Evolutionary conservation across 2,113 vertebrate genomes (phyloP).

Genomic region (Emydura subglobosa): DNA sequence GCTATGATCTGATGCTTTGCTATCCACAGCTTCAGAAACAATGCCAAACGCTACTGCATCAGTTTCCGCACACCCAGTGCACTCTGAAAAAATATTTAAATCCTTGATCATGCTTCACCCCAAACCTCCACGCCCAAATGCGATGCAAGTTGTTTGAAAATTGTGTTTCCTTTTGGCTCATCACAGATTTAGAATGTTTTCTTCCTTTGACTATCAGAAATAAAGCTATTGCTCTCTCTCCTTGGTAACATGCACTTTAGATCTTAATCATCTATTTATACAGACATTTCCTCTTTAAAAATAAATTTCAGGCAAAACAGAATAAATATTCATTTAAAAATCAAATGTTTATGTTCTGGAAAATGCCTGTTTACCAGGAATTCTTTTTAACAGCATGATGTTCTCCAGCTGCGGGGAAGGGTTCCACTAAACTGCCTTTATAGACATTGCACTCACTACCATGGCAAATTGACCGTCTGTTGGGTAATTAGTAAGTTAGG

Average conservation of each 20-base stretch:
- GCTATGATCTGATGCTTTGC: not conserved
- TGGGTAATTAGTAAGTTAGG: slow-evolving; percentile 12
- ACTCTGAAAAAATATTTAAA: not conserved
- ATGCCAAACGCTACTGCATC: not conserved
- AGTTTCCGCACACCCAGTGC: not conserved
- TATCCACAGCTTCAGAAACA: not conserved
- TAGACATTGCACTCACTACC: slow-evolving; percentile 2
- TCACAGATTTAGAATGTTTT: slow-evolving; percentile 27
- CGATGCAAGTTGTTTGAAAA: not conserved
- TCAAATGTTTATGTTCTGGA: slow-evolving; percentile 55
- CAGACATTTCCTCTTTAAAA: slow-evolving; percentile 67
- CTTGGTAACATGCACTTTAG: slow-evolving; percentile 22
- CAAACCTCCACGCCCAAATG: not conserved
- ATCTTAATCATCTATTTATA: slow-evolving; percentile 68
- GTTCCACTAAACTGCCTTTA: slow-evolving; percentile 61
- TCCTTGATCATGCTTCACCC: not conserved
- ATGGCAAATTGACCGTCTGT: slow-evolving; percentile 1
- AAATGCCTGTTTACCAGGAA: slow-evolving; percentile 69
- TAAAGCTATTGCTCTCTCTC: not conserved
- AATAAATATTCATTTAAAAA: slow-evolving; percentile 59
- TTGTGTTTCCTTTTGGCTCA: not conserved
- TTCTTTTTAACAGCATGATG: slow-evolving; percentile 56
- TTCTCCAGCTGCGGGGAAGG: slow-evolving; percentile 57
- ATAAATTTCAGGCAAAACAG: slow-evolving; percentile 58
- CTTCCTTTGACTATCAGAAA: not conserved